Percentiles rank a stretch among this genome's conserved stretches.
Evolutionary conservation across 1,140 invertebrate species (phyloP).

Genomic region (Monochamus saltuarius): DNA sequence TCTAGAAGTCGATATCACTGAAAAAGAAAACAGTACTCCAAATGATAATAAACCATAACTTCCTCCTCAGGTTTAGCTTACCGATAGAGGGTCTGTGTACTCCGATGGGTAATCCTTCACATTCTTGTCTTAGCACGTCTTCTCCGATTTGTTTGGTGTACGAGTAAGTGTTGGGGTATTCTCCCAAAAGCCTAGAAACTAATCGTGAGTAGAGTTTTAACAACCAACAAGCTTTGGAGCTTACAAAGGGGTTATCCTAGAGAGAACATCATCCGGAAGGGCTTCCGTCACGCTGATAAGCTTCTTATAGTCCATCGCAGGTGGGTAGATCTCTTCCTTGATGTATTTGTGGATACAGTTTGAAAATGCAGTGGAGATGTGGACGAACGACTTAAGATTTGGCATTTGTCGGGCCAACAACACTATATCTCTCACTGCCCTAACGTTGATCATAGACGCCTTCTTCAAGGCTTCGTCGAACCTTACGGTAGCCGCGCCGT

Average conservation of each 20-base stretch:
- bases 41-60: neutral
- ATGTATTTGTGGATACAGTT: slow-evolving; percentile 66
- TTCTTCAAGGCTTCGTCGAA: slow-evolving; percentile 80
- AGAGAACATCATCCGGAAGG: slow-evolving; percentile 61
- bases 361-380: slow-evolving; percentile 74
- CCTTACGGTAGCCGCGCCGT: slow-evolving; percentile 82
- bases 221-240: neutral
- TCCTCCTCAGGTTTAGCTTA: slow-evolving; percentile 47
- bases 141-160: slow-evolving; percentile 84
- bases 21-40: too few species aligned
- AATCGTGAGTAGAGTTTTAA: too few species aligned
- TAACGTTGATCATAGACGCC: slow-evolving; percentile 62
- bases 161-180: slow-evolving; percentile 84
- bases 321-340: slow-evolving; percentile 73
- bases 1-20: slow-evolving; percentile 79
- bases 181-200: slow-evolving; percentile 61
- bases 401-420: slow-evolving; percentile 55
- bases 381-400: slow-evolving; percentile 63
- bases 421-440: slow-evolving; percentile 51
- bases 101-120: slow-evolving; percentile 68
- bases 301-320: slow-evolving; percentile 69
- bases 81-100: slow-evolving; percentile 73
- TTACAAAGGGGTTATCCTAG: slow-evolving; percentile 40
- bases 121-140: slow-evolving; percentile 65
- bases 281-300: slow-evolving; percentile 59